These are phyloP conservation scores for Raja brachyura DNA, from an alignment of 2,113 vertebrate species.

Conservation along the genomic window DNA sequence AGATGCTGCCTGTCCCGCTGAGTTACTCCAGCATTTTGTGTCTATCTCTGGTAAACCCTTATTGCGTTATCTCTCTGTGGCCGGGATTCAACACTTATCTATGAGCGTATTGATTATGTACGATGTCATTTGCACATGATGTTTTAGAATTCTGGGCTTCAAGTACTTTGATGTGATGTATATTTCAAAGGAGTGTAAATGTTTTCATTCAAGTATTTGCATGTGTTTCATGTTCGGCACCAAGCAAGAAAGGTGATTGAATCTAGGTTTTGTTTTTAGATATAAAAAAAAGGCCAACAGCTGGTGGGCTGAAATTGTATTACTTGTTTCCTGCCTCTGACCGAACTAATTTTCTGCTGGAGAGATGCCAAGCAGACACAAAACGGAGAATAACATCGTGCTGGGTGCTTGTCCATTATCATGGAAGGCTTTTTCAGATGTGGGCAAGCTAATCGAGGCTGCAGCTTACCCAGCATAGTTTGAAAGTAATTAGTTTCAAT, in stretches of 20 bases:
- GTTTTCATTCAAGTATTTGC: slow-evolving; percentile 16
- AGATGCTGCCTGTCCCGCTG: too few species aligned
- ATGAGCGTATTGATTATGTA: not conserved
- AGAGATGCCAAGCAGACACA: not conserved
- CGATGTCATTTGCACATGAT: not conserved
- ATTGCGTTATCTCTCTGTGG: not conserved
- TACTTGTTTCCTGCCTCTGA: not conserved
- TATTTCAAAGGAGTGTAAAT: not conserved
- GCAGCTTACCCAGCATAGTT: not conserved
- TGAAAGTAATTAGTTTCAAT: not conserved
- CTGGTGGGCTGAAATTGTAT: not conserved
- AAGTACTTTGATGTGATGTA: not conserved
- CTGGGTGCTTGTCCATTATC: not conserved
- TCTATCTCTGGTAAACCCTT: not conserved
- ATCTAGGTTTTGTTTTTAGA: not conserved
- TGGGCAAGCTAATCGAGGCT: not conserved
- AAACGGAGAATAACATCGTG: not conserved
- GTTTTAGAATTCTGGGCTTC: not conserved
- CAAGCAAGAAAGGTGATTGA: not conserved
- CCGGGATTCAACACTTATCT: not conserved
- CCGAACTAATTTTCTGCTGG: not conserved
- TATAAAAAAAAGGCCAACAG: not conserved
- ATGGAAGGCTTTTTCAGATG: not conserved
- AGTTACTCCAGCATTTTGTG: too few species aligned
- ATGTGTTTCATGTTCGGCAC: not conserved